Base-by-base conservation (phyloP, 2,888 invertebrate genomes). In the Phasia obesa region DNA sequence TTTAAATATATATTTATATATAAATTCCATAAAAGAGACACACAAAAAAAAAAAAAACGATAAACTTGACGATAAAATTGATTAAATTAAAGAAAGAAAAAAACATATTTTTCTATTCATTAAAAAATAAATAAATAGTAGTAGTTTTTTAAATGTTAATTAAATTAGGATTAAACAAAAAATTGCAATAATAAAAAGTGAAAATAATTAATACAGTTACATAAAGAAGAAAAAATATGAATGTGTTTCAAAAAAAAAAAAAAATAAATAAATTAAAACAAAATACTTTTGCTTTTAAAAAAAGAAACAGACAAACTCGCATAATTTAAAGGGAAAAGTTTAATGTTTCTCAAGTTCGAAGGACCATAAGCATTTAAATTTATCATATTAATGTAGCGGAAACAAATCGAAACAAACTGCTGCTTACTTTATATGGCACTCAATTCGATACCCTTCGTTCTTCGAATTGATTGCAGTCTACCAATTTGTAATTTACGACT, bases 101-200 rank as follows among this genome's bases (percentile, higher is more conserved):
- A 62, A n/a, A n/a, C n/a, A 55, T 75, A 75, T 81, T 81, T 80
- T 81, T 81, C 57, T 81, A 70, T 70, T 38, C 11, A 55, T 23
- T 35, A 53, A 42, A 53, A 51, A 65, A n/a, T 15, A 49, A 38
- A 51, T 15, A 64, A 49, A 31, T 25, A 62, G 82, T 83, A 83
- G 78, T 75, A 78, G 78, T 78, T 82, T 82, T 78, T 75, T 71
- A 76, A 79, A 79, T 83, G 78, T 83, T 79, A 70, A 64, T 64
- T 69, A 70, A 70, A 59, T 21, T 65, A 78, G 31, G 21, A 59
- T 51, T 19, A 73, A 76, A 62, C 7, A n/a, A 55, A 67, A 4
- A 47, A 47, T 17, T 44, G 49, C 55, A 78, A 79, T 67, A 67
- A 69, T 44, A 57, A 62, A 13, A 73, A 69, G 23, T 27, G n/a